phyloP scores from a whole-genome alignment of 2,888 invertebrate genomes.

The Gymnocheta viridis region DNA sequence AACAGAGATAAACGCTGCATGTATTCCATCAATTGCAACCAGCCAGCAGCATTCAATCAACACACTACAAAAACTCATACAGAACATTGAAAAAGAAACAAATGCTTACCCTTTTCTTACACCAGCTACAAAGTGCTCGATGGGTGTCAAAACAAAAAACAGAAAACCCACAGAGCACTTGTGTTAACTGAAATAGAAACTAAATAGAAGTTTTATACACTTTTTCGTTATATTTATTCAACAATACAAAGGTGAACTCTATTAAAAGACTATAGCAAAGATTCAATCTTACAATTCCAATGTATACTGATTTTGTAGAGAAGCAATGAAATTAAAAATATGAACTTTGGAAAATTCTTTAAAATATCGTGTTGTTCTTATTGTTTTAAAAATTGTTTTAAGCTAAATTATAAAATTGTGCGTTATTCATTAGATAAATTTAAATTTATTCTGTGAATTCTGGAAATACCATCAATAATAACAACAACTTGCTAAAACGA shows the following conservation, averaged over 20 bases:
- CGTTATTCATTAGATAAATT: conserved; percentile 10
- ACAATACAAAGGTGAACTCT: conserved; percentile 35
- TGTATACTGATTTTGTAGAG: conserved; percentile 12
- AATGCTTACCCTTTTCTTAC: conserved; percentile 60
- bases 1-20: conserved; percentile 55
- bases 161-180: conserved; percentile 53
- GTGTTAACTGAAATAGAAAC: conserved; percentile 27
- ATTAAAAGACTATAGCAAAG: conserved; percentile 44
- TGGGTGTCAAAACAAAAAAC: conserved; percentile 50
- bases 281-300: conserved; percentile 3
- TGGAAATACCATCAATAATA: background rate
- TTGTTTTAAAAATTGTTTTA: conserved; percentile 4
- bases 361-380: conserved; percentile 23
- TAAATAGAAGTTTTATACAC: conserved; percentile 1
- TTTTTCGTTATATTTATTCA: background rate
- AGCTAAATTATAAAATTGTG: background rate
- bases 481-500: background rate
- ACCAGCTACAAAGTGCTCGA: conserved; percentile 45
- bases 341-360: conserved; percentile 21
- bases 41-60: conserved; percentile 21
- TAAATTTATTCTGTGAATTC: conserved; percentile 6
- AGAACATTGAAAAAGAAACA: conserved; percentile 32
- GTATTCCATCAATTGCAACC: conserved; percentile 46
- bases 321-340: background rate
- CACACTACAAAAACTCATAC: conserved; percentile 15